These are phyloP conservation scores for Orthonyx spaldingii DNA, from an alignment of 2,113 vertebrate genomes.

Conservation along the genomic window DNA sequence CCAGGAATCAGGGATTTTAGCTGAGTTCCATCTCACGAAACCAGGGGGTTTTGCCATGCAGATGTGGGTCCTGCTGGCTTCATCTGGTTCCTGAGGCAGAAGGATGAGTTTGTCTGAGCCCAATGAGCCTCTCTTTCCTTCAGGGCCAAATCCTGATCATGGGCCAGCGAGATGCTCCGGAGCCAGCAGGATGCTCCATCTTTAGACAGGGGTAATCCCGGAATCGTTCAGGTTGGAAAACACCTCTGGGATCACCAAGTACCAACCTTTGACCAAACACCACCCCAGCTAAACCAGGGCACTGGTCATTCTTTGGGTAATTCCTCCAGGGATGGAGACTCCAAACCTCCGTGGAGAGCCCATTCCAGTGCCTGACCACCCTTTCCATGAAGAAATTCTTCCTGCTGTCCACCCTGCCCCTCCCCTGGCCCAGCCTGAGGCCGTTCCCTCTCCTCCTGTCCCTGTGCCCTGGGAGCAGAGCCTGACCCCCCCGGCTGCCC, in stretches of 20 bases:
- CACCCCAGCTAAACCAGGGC: neutral
- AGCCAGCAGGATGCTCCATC: neutral
- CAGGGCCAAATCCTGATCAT: rapidly evolving
- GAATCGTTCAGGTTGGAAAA: neutral
- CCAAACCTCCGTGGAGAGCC: neutral
- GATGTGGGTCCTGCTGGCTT: neutral
- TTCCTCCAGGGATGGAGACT: neutral
- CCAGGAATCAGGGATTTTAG: neutral
- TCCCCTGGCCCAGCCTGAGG: neutral
- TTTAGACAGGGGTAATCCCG: neutral
- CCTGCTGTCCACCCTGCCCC: rapidly evolving
- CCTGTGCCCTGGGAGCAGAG: neutral
- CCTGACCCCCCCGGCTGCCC: rapidly evolving
- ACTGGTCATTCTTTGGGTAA: neutral
- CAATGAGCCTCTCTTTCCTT: neutral
- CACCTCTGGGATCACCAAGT: neutral
- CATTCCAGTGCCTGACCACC: neutral
- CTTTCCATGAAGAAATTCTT: neutral
- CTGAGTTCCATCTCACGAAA: neutral
- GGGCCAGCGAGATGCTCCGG: neutral
- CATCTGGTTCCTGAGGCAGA: neutral
- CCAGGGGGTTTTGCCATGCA: neutral
- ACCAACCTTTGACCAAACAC: neutral
- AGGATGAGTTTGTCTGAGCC: neutral
- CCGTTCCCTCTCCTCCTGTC: neutral